Evolutionary conservation across 2,888 invertebrate genomes (phyloP).

Genomic region (Fragum whitleyi): DNA sequence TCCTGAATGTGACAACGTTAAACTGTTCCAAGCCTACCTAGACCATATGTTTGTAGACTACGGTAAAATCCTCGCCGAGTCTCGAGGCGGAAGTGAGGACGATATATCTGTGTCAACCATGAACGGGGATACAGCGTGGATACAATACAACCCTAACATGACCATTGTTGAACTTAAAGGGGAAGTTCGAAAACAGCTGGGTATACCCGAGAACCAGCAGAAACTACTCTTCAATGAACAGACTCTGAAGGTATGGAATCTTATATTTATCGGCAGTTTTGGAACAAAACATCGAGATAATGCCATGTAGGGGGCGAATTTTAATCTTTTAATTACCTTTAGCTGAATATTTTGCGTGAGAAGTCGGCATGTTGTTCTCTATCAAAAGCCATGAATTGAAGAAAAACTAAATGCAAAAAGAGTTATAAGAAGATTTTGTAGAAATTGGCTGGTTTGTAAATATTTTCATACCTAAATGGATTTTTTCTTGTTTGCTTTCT

Average conservation of each 20-base stretch:
- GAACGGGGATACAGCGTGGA: constrained; percentile 61
- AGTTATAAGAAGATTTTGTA: too few relatives aligned
- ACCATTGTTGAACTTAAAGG: constrained; percentile 42
- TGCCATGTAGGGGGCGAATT: too few relatives aligned
- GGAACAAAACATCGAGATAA: too few relatives aligned
- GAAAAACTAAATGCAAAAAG: too few relatives aligned
- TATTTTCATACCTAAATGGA: too few relatives aligned
- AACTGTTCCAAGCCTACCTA: constrained; percentile 49
- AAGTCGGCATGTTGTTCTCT: too few relatives aligned
- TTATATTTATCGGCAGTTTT: too few relatives aligned
- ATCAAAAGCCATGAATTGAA: too few relatives aligned
- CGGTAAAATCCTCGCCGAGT: constrained; percentile 39
- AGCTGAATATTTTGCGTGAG: too few relatives aligned
- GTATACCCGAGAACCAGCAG: constrained; percentile 40
- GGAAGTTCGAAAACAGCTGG: constrained; percentile 42
- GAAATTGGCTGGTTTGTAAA: too few relatives aligned
- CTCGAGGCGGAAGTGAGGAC: constrained; percentile 20
- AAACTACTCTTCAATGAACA: constrained; percentile 55
- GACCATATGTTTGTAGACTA: constrained; percentile 60
- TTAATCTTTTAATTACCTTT: too few relatives aligned
- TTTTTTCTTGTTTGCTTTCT: too few relatives aligned
- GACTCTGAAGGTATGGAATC: constrained; percentile 43
- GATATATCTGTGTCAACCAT: constrained; percentile 57
- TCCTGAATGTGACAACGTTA: constrained; percentile 33
- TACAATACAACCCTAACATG: constrained; percentile 41